Evolutionary conservation across 2,888 invertebrate genomes (phyloP).

Genomic region (Chrysina gloriosa): DNA sequence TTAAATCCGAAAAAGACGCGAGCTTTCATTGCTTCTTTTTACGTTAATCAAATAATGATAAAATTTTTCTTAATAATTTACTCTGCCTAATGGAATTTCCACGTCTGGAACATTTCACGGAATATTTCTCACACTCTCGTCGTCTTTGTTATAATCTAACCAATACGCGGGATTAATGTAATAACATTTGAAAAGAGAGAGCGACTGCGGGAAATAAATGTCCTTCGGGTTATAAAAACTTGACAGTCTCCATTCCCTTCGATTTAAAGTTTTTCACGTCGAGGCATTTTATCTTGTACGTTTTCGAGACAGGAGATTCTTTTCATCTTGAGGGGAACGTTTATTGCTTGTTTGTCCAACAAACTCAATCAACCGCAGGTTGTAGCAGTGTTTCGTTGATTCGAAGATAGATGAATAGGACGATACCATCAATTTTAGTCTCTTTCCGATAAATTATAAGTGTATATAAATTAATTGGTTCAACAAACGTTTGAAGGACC

Average conservation of each 20-base stretch:
- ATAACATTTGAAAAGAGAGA: constrained; percentile 37
- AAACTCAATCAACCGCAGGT: not conserved
- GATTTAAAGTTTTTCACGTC: constrained; percentile 48
- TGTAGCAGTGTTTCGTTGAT: too few species aligned
- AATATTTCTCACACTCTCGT: constrained; percentile 7
- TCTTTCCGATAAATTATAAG: too few species aligned
- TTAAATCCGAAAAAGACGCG: not conserved
- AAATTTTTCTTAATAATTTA: constrained; percentile 36
- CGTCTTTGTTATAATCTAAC: constrained; percentile 14
- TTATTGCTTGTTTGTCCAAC: not conserved
- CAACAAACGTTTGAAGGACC: too few species aligned
- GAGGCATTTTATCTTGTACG: constrained; percentile 47
- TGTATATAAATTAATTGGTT: too few species aligned
- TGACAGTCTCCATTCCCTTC: constrained; percentile 48
- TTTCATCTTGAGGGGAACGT: not conserved
- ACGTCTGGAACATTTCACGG: constrained; percentile 30
- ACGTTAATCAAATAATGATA: constrained; percentile 20
- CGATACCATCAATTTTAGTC: too few species aligned
- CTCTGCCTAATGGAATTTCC: constrained; percentile 33
- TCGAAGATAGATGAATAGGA: too few species aligned
- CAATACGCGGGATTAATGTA: constrained; percentile 31
- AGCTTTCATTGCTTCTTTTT: not conserved
- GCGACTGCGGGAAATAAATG: constrained; percentile 36
- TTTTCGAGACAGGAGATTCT: constrained; percentile 44
- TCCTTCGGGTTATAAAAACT: constrained; percentile 43